Percentiles rank a stretch among this genome's conserved stretches.
Conservation (phyloP, 1,140 invertebrate species). For the Leptonema lineaticorne region DNA sequence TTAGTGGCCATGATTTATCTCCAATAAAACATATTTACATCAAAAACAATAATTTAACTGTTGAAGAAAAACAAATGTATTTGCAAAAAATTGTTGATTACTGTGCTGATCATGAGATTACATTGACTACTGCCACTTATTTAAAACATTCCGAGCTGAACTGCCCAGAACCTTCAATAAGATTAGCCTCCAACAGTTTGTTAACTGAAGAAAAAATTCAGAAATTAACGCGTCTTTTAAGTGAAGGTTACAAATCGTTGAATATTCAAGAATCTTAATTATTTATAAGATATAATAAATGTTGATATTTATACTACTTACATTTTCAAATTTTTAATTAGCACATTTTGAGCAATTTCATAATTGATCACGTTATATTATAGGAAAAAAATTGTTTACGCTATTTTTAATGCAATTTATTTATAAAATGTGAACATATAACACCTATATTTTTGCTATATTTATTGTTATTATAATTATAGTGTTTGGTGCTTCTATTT, state of each 20-base stretch:
- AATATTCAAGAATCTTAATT: too few relatives aligned
- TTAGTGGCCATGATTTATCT: conserved; percentile 64
- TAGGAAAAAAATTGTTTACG: too few relatives aligned
- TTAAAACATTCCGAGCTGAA: conserved; percentile 62
- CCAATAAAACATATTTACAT: conserved; percentile 82
- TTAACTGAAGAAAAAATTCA: conserved; percentile 60
- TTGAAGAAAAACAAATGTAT: conserved; percentile 57
- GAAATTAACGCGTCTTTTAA: conserved; percentile 48
- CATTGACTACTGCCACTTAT: conserved; percentile 65
- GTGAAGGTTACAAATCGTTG: conserved; percentile 46
- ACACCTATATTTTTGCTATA: too few relatives aligned
- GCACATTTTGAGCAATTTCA: too few relatives aligned
- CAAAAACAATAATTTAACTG: conserved; percentile 52
- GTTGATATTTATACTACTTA: neutral
- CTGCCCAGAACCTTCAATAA: conserved; percentile 64
- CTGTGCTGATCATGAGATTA: conserved; percentile 63
- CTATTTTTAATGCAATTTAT: too few relatives aligned
- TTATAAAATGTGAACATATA: too few relatives aligned
- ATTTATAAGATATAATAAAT: neutral
- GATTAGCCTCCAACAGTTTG: conserved; percentile 62
- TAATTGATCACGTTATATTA: too few relatives aligned
- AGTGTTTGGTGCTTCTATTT: too few relatives aligned
- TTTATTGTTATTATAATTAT: too few relatives aligned
- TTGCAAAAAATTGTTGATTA: conserved; percentile 63
- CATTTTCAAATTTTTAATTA: too few relatives aligned